Evolutionary conservation across 2,113 vertebrate species (phyloP).

Genomic region (Anas platyrhynchos): DNA sequence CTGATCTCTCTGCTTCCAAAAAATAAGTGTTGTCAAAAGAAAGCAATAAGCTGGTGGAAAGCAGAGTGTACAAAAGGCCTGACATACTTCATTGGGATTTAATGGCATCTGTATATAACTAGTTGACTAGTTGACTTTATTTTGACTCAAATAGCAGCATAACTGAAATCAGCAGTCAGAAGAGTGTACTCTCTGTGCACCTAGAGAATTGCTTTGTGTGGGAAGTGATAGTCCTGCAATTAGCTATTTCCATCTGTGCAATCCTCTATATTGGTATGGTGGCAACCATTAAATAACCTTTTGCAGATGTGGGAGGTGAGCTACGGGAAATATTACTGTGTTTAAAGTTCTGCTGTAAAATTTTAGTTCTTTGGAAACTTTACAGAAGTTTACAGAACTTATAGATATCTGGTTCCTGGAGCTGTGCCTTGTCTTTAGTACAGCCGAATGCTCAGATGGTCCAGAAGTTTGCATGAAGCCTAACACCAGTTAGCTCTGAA

Average conservation of each 20-base stretch:
- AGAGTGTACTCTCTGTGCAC: background rate
- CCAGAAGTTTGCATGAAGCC: background rate
- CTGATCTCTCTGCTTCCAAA: slow-evolving; percentile 24
- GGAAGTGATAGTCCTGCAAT: background rate
- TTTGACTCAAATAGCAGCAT: background rate
- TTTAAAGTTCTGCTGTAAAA: background rate
- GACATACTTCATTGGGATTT: slow-evolving; percentile 38
- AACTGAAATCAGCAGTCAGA: background rate
- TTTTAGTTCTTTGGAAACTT: background rate
- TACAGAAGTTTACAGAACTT: background rate
- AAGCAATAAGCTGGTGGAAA: slow-evolving; percentile 30
- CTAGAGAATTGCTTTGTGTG: background rate
- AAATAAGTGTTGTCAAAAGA: slow-evolving; percentile 41
- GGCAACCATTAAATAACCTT: background rate
- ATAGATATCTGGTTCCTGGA: background rate
- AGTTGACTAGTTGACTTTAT: background rate
- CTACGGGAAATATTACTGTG: background rate
- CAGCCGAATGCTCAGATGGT: background rate
- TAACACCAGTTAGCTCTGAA: fast-evolving
- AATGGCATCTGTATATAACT: slow-evolving; percentile 1
- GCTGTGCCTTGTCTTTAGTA: background rate
- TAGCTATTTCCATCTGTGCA: background rate
- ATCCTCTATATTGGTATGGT: background rate
- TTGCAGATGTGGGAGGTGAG: background rate
- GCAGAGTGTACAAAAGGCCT: background rate